Evolutionary conservation across 2,797 vertebrate genomes (phyloP).

Genomic region (Megaceryle alcyon): DNA sequence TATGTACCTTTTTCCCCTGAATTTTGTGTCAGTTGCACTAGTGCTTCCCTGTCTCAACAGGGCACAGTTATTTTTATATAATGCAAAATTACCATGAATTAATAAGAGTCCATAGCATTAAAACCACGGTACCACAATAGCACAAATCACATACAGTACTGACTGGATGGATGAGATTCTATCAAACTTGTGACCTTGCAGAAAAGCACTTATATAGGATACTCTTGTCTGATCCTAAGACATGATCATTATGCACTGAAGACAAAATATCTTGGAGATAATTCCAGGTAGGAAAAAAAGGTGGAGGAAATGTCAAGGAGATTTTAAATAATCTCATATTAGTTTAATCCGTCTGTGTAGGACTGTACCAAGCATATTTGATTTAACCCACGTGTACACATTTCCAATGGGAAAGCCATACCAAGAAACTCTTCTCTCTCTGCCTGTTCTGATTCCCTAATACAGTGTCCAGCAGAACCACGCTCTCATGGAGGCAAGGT

Average conservation of each 20-base stretch:
- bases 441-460: background rate
- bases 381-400: background rate
- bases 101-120: background rate
- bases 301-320: conserved; percentile 17
- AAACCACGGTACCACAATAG: background rate
- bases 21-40: background rate
- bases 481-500: fast-evolving
- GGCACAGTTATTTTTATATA: too few species aligned
- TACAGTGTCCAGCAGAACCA: fast-evolving
- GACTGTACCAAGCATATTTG: background rate
- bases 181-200: background rate
- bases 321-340: conserved; percentile 1
- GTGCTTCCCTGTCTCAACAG: background rate
- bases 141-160: background rate
- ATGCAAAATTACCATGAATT: background rate
- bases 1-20: background rate
- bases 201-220: background rate
- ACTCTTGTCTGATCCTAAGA: background rate
- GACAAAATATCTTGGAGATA: background rate
- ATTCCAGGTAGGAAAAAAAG: background rate
- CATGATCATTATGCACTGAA: fast-evolving
- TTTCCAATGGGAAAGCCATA: background rate
- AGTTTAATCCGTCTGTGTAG: background rate
- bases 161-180: background rate
- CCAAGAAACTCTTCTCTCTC: background rate